Evolutionary conservation across 2,113 vertebrate species (phyloP).

Genomic region (Nothoprocta perdicaria): DNA sequence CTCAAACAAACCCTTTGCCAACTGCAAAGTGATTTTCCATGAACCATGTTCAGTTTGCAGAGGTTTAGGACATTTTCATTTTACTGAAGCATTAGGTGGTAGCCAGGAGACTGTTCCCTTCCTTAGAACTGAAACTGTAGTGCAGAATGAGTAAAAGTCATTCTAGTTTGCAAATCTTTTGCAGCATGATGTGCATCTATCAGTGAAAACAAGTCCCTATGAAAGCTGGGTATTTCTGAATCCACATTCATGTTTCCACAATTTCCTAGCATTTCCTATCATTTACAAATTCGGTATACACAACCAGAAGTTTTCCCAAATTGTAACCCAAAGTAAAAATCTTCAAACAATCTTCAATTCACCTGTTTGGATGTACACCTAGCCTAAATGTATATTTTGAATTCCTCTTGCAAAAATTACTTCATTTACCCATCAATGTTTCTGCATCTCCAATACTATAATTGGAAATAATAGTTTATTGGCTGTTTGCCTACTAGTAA

Average conservation of each 20-base stretch:
- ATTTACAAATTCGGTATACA: not conserved
- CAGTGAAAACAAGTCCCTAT: not conserved
- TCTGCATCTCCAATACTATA: not conserved
- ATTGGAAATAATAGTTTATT: not conserved
- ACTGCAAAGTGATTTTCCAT: not conserved
- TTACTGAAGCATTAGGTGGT: not conserved
- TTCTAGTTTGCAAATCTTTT: not conserved
- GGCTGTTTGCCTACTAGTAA: not conserved
- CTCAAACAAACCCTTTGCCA: not conserved
- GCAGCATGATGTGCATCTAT: not conserved
- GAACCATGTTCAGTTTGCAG: not conserved
- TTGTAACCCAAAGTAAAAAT: not conserved
- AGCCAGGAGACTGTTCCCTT: not conserved
- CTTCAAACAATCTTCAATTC: not conserved
- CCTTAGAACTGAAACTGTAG: not conserved
- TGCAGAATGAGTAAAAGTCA: not conserved
- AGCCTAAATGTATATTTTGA: not conserved
- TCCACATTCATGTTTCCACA: not conserved
- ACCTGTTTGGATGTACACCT: not conserved
- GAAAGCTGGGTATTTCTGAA: slow-evolving; percentile 13
- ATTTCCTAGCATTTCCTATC: not conserved
- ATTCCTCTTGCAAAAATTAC: not conserved
- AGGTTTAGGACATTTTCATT: not conserved
- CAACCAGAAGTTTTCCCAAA: slow-evolving; percentile 2
- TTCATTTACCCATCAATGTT: not conserved